These are phyloP conservation scores for Rhipidura dahli DNA, from an alignment of 2,113 vertebrate species.

Conservation along the genomic window DNA sequence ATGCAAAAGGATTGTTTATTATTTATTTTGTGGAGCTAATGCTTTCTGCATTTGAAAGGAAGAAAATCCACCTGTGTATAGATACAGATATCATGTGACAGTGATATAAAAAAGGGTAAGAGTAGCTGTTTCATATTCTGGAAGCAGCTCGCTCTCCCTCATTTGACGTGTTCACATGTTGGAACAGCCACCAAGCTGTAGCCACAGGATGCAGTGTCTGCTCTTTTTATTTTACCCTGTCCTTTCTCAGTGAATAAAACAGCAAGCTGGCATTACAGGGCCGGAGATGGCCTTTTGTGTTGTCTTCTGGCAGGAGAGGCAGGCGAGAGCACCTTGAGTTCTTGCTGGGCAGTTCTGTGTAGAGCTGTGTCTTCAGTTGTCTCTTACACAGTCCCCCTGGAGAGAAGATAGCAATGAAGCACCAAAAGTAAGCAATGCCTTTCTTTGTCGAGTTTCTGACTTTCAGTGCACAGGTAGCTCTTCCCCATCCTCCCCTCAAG, in stretches of 20 bases:
- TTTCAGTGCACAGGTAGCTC: not conserved
- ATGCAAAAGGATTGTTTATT: not conserved
- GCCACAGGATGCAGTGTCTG: not conserved
- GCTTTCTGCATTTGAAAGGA: not conserved
- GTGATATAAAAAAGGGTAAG: not conserved
- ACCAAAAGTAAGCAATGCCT: not conserved
- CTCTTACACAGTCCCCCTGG: not conserved
- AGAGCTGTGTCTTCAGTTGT: not conserved
- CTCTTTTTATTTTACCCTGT: not conserved
- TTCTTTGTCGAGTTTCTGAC: not conserved
- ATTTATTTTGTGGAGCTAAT: not conserved
- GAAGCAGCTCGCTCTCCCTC: not conserved
- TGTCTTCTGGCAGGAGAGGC: not conserved
- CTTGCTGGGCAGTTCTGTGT: not conserved
- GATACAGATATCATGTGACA: not conserved
- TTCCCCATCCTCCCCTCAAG: accelerated
- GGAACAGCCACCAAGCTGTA: not conserved
- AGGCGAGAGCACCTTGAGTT: accelerated
- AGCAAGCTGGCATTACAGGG: not conserved
- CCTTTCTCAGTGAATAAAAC: not conserved
- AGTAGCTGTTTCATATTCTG: not conserved
- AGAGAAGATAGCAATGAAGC: not conserved
- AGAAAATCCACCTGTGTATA: not conserved
- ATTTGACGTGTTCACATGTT: not conserved
- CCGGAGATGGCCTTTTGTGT: not conserved